Conservation (phyloP, 2,113 vertebrate species). For the Phyllostomus hastatus region DNA sequence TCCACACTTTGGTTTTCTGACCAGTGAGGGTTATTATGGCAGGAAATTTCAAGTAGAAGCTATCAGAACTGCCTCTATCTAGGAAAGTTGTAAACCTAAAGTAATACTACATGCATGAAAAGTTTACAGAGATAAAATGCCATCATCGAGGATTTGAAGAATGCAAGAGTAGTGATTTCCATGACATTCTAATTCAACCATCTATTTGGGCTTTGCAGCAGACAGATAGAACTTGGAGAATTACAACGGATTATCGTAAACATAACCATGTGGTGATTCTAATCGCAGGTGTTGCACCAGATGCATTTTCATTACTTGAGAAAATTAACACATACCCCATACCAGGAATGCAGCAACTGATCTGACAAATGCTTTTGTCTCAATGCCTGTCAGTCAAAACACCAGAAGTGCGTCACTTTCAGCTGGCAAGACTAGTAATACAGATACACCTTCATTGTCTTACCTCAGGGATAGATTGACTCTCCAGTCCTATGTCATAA, state of each 20-base stretch:
- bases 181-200: neutral
- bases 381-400: neutral
- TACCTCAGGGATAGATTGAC: neutral
- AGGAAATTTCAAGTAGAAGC: neutral
- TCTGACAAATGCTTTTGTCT: neutral
- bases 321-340: neutral
- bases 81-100: neutral
- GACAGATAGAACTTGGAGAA: neutral
- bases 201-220: neutral
- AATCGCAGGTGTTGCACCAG: neutral
- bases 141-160: neutral
- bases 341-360: neutral
- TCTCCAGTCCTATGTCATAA: neutral
- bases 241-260: neutral
- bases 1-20: neutral
- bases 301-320: neutral
- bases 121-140: neutral
- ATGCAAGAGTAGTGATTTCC: neutral
- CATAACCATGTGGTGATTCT: neutral
- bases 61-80: neutral
- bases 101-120: neutral
- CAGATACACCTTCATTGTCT: neutral
- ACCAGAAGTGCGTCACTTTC: neutral
- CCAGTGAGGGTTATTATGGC: neutral
- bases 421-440: neutral